Conservation (phyloP, 2,888 invertebrate genomes). For the Heliconius aoede region DNA sequence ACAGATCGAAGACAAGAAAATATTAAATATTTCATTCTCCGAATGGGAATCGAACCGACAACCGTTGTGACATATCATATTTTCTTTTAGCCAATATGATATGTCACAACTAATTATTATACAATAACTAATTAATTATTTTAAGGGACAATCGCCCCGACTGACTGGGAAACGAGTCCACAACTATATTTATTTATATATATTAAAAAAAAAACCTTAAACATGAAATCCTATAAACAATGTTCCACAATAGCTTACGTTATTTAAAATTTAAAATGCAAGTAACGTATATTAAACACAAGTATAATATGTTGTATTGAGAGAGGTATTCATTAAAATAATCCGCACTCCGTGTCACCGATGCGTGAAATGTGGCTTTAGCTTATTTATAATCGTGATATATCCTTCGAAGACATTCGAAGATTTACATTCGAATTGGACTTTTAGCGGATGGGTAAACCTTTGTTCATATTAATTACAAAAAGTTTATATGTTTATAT, state of each 20-base stretch:
- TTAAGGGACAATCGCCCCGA: background rate
- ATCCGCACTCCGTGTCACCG: slow-evolving; percentile 33
- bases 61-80: too few relatives aligned
- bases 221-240: background rate
- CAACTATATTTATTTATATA: too few relatives aligned
- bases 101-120: too few relatives aligned
- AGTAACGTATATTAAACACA: background rate
- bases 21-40: too few relatives aligned
- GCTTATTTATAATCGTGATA: slow-evolving; percentile 40
- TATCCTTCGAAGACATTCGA: slow-evolving; percentile 34
- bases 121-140: background rate
- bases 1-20: too few relatives aligned
- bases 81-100: too few relatives aligned
- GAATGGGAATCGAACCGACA: too few relatives aligned
- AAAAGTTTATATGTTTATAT: background rate
- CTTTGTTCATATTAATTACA: slow-evolving; percentile 5
- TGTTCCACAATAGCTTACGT: background rate
- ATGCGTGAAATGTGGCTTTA: slow-evolving; percentile 33
- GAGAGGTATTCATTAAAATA: slow-evolving; percentile 28
- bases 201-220: too few relatives aligned
- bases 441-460: slow-evolving; percentile 26
- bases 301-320: background rate
- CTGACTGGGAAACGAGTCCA: too few relatives aligned
- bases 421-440: slow-evolving; percentile 32
- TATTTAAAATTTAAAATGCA: background rate